Conservation (phyloP, 2,113 vertebrate species). For the Collichthys lucidus region DNA sequence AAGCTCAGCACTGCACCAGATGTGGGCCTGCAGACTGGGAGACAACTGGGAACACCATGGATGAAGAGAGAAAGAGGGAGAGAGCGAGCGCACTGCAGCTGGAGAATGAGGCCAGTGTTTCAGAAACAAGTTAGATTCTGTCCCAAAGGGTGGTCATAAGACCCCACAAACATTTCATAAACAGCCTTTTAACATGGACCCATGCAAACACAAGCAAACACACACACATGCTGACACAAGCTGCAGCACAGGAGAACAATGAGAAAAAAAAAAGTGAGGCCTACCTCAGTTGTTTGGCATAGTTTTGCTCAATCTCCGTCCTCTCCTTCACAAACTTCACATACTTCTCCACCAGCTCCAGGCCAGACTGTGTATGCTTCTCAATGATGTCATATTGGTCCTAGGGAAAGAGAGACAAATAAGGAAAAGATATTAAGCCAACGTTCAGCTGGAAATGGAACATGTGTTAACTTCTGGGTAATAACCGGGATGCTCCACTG, state of each 20-base stretch:
- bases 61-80: conserved; percentile 17
- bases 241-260: neutral
- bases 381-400: conserved; percentile 92
- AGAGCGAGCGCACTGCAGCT: conserved; percentile 47
- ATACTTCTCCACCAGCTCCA: conserved; percentile 92
- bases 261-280: conserved; percentile 36
- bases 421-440: conserved; percentile 48
- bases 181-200: conserved; percentile 54
- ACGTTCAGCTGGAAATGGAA: conserved; percentile 19
- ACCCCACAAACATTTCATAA: conserved; percentile 75
- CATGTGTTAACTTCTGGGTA: conserved; percentile 29
- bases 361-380: conserved; percentile 91
- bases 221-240: conserved; percentile 7
- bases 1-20: conserved; percentile 74
- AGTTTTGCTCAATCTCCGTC: conserved; percentile 90
- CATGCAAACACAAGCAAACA: conserved; percentile 47
- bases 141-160: conserved; percentile 77
- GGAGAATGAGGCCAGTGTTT: conserved; percentile 79
- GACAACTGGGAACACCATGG: conserved; percentile 39
- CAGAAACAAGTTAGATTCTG: conserved; percentile 75
- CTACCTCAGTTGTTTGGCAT: conserved; percentile 89
- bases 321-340: conserved; percentile 94
- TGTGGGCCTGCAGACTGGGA: conserved; percentile 61
- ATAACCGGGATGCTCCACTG: conserved; percentile 30
- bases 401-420: conserved; percentile 75